phyloP scores from a whole-genome alignment of 2,797 vertebrate genomes.

The Knipowitschia caucasica region DNA sequence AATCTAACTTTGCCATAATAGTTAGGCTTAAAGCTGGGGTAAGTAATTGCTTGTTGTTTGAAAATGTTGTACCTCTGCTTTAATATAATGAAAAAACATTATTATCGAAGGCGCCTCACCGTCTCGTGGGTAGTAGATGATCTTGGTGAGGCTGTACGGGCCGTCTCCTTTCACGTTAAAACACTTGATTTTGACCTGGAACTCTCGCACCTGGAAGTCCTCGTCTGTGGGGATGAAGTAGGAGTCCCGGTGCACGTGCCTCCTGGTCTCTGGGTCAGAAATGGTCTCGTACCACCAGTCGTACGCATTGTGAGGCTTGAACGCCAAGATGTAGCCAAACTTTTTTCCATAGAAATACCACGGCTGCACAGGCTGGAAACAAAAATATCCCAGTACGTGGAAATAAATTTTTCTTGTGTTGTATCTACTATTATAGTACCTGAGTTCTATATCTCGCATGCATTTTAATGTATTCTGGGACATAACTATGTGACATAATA shows the following conservation, averaged over 20 bases:
- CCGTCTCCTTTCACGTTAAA: conserved; percentile 94
- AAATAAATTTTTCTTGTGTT: too few species aligned
- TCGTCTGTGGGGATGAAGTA: conserved; percentile 61
- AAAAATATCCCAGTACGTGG: too few species aligned
- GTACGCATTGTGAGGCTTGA: conserved; percentile 88
- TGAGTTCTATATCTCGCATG: too few species aligned
- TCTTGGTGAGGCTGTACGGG: conserved; percentile 85
- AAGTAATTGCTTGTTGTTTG: too few species aligned
- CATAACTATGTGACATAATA: too few species aligned
- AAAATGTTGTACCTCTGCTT: too few species aligned
- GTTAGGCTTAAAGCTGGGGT: too few species aligned
- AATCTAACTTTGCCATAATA: not conserved
- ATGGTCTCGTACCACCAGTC: conserved; percentile 93
- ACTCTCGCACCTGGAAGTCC: conserved; percentile 83
- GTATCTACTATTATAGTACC: too few species aligned
- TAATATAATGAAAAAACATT: too few species aligned
- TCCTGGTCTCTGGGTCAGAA: conserved; percentile 88
- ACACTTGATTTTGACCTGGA: conserved; percentile 93
- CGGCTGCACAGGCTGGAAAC: conserved; percentile 84
- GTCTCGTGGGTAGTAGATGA: conserved; percentile 90
- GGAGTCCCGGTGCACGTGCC: conserved; percentile 86
- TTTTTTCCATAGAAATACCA: conserved; percentile 93
- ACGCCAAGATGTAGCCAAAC: conserved; percentile 93
- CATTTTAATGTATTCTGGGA: too few species aligned
- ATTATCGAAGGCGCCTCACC: too few species aligned